These are phyloP conservation scores for Dicyrtoma fusca DNA, from an alignment of 2,888 invertebrate species.

Conservation along the genomic window DNA sequence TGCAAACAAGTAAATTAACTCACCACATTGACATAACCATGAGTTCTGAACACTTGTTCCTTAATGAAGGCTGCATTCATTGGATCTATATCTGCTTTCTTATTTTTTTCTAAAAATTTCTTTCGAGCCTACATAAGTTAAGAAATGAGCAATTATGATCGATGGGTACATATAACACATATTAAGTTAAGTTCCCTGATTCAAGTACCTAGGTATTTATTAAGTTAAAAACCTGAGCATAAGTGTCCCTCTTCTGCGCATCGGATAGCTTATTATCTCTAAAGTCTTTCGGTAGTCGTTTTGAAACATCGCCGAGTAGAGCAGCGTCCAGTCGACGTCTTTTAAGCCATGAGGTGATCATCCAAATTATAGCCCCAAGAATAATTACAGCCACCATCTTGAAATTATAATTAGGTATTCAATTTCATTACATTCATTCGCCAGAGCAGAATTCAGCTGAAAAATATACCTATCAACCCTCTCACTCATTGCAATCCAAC, in stretches of 20 bases:
- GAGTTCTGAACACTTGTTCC: background rate
- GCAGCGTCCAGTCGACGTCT: too few relatives aligned
- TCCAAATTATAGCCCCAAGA: too few relatives aligned
- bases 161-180: background rate
- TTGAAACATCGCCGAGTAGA: too few relatives aligned
- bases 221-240: background rate
- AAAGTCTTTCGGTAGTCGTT: too few relatives aligned
- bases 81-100: background rate
- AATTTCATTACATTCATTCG: too few relatives aligned
- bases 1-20: background rate
- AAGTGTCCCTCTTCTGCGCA: background rate
- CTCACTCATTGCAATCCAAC: too few relatives aligned
- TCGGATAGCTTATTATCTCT: background rate
- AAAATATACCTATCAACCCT: too few relatives aligned
- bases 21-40: slow-evolving; percentile 3
- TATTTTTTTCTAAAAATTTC: background rate
- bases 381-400: too few relatives aligned
- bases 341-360: too few relatives aligned
- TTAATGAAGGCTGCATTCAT: background rate
- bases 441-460: too few relatives aligned
- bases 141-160: background rate
- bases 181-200: background rate
- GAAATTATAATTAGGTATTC: too few relatives aligned
- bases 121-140: slow-evolving; percentile 13
- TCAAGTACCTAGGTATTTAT: background rate